Evolutionary conservation across 2,888 invertebrate species (phyloP).

Genomic region (Zaprionus lineosus): DNA sequence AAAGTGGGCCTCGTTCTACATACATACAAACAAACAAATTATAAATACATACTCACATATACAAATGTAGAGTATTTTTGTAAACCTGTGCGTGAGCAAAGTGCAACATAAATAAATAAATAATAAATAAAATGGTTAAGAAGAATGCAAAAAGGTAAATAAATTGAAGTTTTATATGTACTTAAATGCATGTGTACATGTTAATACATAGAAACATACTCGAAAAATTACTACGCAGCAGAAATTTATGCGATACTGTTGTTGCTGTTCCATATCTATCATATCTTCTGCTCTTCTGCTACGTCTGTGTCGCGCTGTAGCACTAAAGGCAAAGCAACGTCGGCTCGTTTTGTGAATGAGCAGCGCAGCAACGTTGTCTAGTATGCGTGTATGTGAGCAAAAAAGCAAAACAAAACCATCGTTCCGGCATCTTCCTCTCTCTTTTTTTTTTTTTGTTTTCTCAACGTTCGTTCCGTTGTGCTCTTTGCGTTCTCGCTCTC

Average conservation of each 20-base stretch:
- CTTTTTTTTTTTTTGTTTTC: conserved; percentile 3
- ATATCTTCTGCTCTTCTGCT: conserved; percentile 56
- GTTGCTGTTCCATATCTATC: conserved; percentile 75
- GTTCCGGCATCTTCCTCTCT: conserved; percentile 42
- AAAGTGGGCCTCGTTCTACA: conserved; percentile 56
- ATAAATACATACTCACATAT: conserved; percentile 15
- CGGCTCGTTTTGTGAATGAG: conserved; percentile 66
- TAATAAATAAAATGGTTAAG: conserved; percentile 55
- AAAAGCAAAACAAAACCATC: conserved; percentile 56
- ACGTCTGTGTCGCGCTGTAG: conserved; percentile 44
- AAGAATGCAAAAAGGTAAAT: conserved; percentile 64
- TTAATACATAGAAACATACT: conserved; percentile 39
- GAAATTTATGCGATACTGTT: conserved; percentile 73
- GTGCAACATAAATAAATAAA: conserved; percentile 53
- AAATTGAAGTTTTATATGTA: conserved; percentile 11
- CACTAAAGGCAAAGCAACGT: too few species aligned
- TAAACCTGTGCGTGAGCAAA: conserved; percentile 38
- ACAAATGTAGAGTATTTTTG: conserved; percentile 20
- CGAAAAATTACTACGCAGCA: conserved; percentile 75
- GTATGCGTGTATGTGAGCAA: conserved; percentile 48
- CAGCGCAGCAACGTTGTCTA: conserved; percentile 44
- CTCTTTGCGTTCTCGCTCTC: conserved; percentile 12
- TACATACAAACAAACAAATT: conserved; percentile 13
- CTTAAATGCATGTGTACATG: conserved; percentile 8
- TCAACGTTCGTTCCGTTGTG: conserved; percentile 26